Evolutionary conservation across 2,888 invertebrate genomes (phyloP), one percentile per base, ranked within the genome.

Genomic region (Apotomis capreana): DNA sequence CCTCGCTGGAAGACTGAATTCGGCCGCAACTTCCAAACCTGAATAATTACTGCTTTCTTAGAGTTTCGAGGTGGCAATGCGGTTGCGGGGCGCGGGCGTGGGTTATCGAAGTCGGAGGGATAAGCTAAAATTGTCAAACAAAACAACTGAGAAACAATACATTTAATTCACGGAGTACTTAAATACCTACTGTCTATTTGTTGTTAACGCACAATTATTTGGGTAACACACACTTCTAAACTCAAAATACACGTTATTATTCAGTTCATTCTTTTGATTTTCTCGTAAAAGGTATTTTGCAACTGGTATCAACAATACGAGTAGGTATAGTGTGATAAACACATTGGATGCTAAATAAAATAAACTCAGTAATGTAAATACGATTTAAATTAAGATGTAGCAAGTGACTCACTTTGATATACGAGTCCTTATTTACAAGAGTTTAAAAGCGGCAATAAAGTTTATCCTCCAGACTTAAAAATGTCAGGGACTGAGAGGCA

Each of bases 1-100:
- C 37, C 52, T 46, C 54, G 26, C 60, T 46, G 44, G 36, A 44
- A 63, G n/a, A 59, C 68, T 15, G 54, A 59, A 68, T 61, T 61
- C 62, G 59, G 54, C 46, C 12, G 44, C 36, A 68, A 59, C 52
- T 58, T 68, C 12, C 26, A 40, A 54, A 68, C 63, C 63, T 68
- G 72, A 68, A 72, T 68, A 72, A 72, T 72, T 63, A 68, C 68
- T 63, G 68, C 44, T 62, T 68, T 68, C 54, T 72, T 63, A 58
- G 58, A 72, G 72, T 68, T 72, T 63, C 57, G 55, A 26, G 36
- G 61, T 13, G 52, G 61, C 58, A 51, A 62, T 62, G 61, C 58
- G 57, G 61, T 68, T 57, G 52, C 61, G 36, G 57, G 61, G 62
- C 51, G 52, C 61, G 36, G 5, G 57, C 52, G 51, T 13, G 49